Evolutionary conservation across 1,140 invertebrate species (phyloP).

Genomic region (Bombus consobrinus): DNA sequence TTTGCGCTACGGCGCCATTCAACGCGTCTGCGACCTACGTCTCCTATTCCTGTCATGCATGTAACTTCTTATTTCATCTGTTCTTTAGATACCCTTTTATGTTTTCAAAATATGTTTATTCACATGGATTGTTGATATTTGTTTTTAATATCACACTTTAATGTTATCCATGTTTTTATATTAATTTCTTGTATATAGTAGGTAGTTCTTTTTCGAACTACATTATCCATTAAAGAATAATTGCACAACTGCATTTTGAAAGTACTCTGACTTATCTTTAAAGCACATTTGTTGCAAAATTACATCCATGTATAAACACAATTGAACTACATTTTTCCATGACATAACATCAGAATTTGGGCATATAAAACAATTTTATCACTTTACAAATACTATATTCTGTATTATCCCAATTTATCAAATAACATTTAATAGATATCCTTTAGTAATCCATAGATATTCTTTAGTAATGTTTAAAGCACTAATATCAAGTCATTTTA

Average conservation of each 20-base stretch:
- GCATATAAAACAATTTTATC: slow-evolving; percentile 27
- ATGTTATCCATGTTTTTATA: slow-evolving; percentile 70
- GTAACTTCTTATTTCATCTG: slow-evolving; percentile 76
- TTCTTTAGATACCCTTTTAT: slow-evolving; percentile 35
- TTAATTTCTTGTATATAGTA: slow-evolving; percentile 68
- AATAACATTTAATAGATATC: slow-evolving; percentile 78
- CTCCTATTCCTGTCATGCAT: slow-evolving; percentile 83
- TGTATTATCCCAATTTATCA: slow-evolving; percentile 78
- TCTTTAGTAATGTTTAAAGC: slow-evolving; percentile 56
- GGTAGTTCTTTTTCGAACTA: slow-evolving; percentile 70
- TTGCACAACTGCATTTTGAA: slow-evolving; percentile 75
- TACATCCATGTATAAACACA: slow-evolving; percentile 79
- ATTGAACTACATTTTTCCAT: slow-evolving; percentile 50
- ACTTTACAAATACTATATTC: slow-evolving; percentile 22
- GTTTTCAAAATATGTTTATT: slow-evolving; percentile 28
- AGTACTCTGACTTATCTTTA: slow-evolving; percentile 73
- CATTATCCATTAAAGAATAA: slow-evolving; percentile 81
- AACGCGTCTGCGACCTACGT: slow-evolving; percentile 82
- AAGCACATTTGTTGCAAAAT: slow-evolving; percentile 74
- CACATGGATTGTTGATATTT: slow-evolving; percentile 21
- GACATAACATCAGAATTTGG: slow-evolving; percentile 43
- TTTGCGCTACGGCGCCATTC: slow-evolving; percentile 83
- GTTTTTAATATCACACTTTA: slow-evolving; percentile 47
- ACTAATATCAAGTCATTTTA: slow-evolving; percentile 46
- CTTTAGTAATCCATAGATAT: slow-evolving; percentile 73